These are phyloP conservation scores for Psilopsiagon aymara DNA, from an alignment of 2,113 vertebrate genomes.

Conservation along the genomic window DNA sequence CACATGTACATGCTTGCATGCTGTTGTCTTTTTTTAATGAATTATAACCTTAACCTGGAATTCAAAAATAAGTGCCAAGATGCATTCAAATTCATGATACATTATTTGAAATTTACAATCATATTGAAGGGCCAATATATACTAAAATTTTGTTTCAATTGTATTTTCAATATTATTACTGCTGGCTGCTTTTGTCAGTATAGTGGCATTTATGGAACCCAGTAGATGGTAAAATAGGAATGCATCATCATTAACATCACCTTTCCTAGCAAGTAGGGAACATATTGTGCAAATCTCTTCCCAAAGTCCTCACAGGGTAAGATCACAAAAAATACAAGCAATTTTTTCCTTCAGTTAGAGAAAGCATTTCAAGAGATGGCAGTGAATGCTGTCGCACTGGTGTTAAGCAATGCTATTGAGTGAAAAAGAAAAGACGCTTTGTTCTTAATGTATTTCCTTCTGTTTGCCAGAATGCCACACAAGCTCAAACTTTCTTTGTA, in stretches of 20 bases:
- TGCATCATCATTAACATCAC: not conserved
- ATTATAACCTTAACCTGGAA: not conserved
- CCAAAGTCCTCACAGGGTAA: not conserved
- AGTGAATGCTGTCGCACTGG: not conserved
- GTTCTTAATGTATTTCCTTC: constrained; percentile 5
- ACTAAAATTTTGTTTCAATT: not conserved
- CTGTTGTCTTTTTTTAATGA: not conserved
- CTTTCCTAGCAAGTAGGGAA: not conserved
- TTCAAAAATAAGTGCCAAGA: not conserved
- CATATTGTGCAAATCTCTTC: not conserved
- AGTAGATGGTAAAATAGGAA: constrained; percentile 10
- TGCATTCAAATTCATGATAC: not conserved
- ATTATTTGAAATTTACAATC: not conserved
- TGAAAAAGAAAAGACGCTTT: constrained; percentile 42
- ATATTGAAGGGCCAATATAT: not conserved
- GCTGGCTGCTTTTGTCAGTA: not conserved
- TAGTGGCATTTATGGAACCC: not conserved
- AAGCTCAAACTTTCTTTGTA: not conserved
- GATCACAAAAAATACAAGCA: constrained; percentile 9
- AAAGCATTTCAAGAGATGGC: not conserved
- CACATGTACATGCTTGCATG: not conserved
- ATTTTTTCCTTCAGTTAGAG: not conserved
- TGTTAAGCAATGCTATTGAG: not conserved
- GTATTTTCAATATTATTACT: not conserved
- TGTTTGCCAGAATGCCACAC: constrained; percentile 5